phyloP scores from a whole-genome alignment of 2,888 invertebrate genomes.

The Cosmopolites sordidus region DNA sequence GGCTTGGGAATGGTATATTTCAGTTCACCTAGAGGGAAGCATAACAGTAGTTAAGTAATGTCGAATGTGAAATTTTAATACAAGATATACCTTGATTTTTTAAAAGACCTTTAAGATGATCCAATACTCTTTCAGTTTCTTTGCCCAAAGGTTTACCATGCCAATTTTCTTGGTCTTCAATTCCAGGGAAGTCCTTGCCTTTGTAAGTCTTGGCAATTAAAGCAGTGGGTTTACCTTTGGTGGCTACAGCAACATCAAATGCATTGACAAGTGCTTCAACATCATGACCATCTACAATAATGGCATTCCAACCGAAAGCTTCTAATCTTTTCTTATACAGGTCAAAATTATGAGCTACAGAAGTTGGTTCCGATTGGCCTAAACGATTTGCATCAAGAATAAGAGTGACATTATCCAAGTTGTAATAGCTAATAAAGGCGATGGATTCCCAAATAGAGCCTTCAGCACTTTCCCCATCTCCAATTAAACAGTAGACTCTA shows the following conservation, averaged over 20 bases:
- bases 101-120: constrained; percentile 62
- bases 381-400: constrained; percentile 95
- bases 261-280: constrained; percentile 85
- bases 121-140: constrained; percentile 65
- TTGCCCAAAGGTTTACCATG: constrained; percentile 94
- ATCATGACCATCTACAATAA: constrained; percentile 94
- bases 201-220: constrained; percentile 94
- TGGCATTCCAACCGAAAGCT: constrained; percentile 84
- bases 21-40: constrained; percentile 56
- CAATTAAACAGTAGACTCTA: constrained; percentile 91
- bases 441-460: constrained; percentile 97
- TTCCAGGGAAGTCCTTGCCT: constrained; percentile 84
- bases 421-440: constrained; percentile 90
- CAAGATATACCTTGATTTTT: constrained; percentile 57
- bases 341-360: constrained; percentile 85
- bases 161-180: constrained; percentile 93
- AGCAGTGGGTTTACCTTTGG: constrained; percentile 81
- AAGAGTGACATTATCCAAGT: constrained; percentile 92
- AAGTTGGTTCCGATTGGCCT: constrained; percentile 94
- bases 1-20: constrained; percentile 57
- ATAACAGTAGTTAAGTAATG: background rate
- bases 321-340: constrained; percentile 77
- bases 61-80: background rate
- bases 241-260: constrained; percentile 70
- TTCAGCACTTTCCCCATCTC: constrained; percentile 98